Evolutionary conservation across 2,888 invertebrate species (phyloP), one percentile per base, ranked within the genome.

Genomic region (Drosophila suboccidentalis): DNA sequence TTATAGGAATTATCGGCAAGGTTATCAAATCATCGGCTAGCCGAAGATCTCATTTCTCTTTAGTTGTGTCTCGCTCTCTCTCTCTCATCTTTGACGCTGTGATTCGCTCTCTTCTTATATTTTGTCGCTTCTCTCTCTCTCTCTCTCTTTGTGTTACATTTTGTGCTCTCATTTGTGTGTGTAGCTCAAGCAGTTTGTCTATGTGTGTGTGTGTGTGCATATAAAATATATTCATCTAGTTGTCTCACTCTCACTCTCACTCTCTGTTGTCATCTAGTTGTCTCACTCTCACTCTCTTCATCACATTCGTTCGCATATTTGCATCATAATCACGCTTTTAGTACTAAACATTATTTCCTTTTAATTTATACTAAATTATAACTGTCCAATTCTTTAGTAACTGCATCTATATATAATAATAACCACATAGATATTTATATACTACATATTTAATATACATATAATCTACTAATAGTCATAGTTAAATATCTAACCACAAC

Each of bases 381-480:
- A 60, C 19, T 57, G 43, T 65, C 44, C 63, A 55, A 58, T 17
- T 22, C 8, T 51, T 17, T 53, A 66, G 39, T 59, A 59, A 49
- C 47, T 71, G 76, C 63, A 60, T 71, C 39, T 58, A 39, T 57
- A 39, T 22, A 22, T 22, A 22, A 32, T 65, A 53, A 38, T 29
- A 55, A 54, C 46, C 13, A 39, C 32, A 34, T 46, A 54, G 46
- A 39, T 49, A 57, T 49, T 38, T 26, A 46, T 22, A 22, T 15
- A 59, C 17, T 39, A 39, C 17, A 46, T 47, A 22, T 17, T 44
- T 51, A 44, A 13, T 32, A 44, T 55, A 13, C 22, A 44, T 55
- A 63, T 47, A 67, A 54, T 53, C 44, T 41, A 67, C 71, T 64
- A 75, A 75, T 68, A 75, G 50, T 43, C 55, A 50, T 62, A 67